Evolutionary conservation across 2,888 invertebrate genomes (phyloP), one percentile per base, ranked within the genome.

Genomic region (Archips crataeganus): DNA sequence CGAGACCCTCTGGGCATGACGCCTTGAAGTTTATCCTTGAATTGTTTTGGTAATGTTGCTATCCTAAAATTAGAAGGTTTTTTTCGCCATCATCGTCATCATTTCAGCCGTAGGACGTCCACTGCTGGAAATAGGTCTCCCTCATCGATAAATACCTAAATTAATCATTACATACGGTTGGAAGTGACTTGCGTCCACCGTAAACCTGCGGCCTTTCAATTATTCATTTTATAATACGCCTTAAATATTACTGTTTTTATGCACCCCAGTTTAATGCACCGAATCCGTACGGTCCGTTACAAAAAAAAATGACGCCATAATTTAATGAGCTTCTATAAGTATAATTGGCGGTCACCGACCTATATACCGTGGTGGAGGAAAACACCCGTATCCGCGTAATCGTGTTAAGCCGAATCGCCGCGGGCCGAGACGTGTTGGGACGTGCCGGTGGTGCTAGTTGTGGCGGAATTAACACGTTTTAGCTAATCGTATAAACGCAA

Each of bases 401-500:
- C 86, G 86, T 86, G 82, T 91, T 91, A 90, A 90, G 87, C 87
- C 85, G 77, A 79, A 78, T 80, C 84, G 88, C 90, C 88, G 79
- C 82, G 79, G 84, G 90, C 85, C 71, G 76, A 79, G 80, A 88
- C 89, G 88, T 89, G 89, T 82, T 79, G 76, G 72, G 79, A 70
- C 67, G 42, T 32, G 51, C 23, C 76, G 70, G 76, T 54, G 80
- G 83, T 67, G 63, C 62, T 70, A 80, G 47, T 86, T 62, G 15
- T 10, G 84, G 87, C 86, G 87, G 60, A 4, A 5, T 39, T 6
- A 4, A 39, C 39, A 39, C 6, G 3, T 39, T 39, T 0, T 4
- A 39, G 6, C 39, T 39, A 39, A 39, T 6, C 6, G 1, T 39
- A 39, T 39, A 1, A 39, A 6, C 6, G 6, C 5, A 2, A 2